Percentiles rank a stretch among this genome's conserved stretches.
Conservation (phyloP, 2,888 invertebrate species). For the Syrphus vitripennis region DNA sequence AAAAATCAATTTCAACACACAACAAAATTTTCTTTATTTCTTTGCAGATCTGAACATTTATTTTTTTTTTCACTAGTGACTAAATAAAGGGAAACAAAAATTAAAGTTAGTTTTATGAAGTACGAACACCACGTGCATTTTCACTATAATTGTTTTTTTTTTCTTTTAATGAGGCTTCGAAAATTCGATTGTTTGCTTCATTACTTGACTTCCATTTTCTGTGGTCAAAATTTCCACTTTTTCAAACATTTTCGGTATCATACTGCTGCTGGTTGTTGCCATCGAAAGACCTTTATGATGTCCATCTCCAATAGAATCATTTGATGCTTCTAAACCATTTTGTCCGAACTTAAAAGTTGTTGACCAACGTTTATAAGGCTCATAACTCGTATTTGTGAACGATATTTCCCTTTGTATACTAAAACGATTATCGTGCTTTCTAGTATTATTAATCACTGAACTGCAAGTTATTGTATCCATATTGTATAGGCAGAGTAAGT, state of each 20-base stretch:
- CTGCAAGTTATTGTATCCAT: conserved; percentile 60
- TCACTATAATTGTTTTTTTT: background rate
- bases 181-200: conserved; percentile 56
- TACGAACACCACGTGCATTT: background rate
- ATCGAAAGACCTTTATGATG: conserved; percentile 28
- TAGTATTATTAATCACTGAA: conserved; percentile 50
- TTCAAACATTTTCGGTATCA: conserved; percentile 28
- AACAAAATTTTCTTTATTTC: background rate
- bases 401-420: conserved; percentile 56
- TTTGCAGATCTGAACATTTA: background rate
- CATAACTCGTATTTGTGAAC: conserved; percentile 53
- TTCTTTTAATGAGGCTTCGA: conserved; percentile 32
- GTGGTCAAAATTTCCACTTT: conserved; percentile 47
- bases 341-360: conserved; percentile 49
- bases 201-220: conserved; percentile 49
- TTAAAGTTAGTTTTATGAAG: background rate
- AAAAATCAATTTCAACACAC: no score
- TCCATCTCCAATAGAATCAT: conserved; percentile 5
- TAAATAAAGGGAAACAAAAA: background rate
- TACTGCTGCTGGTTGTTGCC: conserved; percentile 7
- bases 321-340: conserved; percentile 17
- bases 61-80: background rate
- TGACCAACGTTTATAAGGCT: conserved; percentile 57
- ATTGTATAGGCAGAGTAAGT: background rate
- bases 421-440: conserved; percentile 25